Evolutionary conservation across 2,113 vertebrate species (phyloP).

Genomic region (Hystrix cristata): DNA sequence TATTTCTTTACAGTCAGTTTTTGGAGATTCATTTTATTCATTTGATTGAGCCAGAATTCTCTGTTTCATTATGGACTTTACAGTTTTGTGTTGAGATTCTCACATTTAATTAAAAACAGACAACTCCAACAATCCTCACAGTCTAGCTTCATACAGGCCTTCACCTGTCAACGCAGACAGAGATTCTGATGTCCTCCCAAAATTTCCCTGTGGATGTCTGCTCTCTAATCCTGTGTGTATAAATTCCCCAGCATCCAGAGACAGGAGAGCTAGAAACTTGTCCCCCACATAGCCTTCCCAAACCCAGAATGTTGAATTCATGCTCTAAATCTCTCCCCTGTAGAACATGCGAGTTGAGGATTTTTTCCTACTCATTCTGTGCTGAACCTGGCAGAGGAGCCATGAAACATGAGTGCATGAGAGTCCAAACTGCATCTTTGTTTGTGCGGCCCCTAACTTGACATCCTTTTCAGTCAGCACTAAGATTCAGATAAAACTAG

Average conservation of each 20-base stretch:
- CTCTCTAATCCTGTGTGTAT: not conserved
- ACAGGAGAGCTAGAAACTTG: not conserved
- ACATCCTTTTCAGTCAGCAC: not conserved
- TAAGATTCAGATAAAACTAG: not conserved
- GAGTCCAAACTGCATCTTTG: not conserved
- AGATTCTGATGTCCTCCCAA: not conserved
- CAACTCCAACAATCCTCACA: not conserved
- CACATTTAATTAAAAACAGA: not conserved
- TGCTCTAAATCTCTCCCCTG: not conserved
- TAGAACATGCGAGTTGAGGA: not conserved
- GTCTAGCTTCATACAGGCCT: not conserved
- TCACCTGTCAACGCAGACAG: not conserved
- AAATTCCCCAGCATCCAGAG: not conserved
- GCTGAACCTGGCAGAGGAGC: not conserved
- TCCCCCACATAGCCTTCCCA: too few species aligned
- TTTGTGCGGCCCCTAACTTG: not conserved
- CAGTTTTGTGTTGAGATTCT: not conserved
- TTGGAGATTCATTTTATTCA: not conserved
- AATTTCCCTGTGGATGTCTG: not conserved
- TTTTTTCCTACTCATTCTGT: not conserved
- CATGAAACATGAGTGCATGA: rapidly evolving
- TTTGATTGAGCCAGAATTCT: not conserved
- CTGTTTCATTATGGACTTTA: not conserved
- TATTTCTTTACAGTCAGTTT: not conserved
- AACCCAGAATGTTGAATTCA: not conserved